Percentiles rank a stretch among this genome's conserved stretches.
Evolutionary conservation across 1,140 invertebrate genomes (phyloP).

Genomic region (Euura lappo): DNA sequence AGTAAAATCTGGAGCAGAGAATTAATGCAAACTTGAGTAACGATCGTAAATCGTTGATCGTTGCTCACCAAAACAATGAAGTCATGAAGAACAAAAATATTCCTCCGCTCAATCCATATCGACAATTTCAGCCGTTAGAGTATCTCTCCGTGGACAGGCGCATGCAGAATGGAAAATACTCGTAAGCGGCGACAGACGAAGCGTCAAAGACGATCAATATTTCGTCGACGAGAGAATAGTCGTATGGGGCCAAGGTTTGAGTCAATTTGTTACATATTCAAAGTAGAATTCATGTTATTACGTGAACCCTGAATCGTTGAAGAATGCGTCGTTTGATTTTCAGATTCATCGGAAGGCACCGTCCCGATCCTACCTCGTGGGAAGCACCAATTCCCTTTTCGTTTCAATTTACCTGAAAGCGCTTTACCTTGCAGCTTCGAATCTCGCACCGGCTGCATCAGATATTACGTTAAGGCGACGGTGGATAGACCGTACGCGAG

Average conservation of each 20-base stretch:
- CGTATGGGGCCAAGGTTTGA: constrained; percentile 80
- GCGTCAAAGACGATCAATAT: constrained; percentile 83
- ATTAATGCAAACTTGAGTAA: too few relatives aligned
- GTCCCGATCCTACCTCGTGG: constrained; percentile 80
- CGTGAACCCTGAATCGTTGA: background rate
- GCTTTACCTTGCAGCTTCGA: constrained; percentile 83
- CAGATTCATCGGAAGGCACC: constrained; percentile 70
- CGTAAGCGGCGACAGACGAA: constrained; percentile 76
- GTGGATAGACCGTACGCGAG: constrained; percentile 85
- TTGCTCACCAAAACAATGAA: too few relatives aligned
- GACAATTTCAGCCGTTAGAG: constrained; percentile 70
- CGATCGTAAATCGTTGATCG: too few relatives aligned
- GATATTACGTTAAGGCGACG: constrained; percentile 81
- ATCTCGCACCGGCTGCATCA: constrained; percentile 77
- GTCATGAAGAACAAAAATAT: too few relatives aligned
- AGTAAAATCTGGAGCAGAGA: too few relatives aligned
- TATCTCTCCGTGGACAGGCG: constrained; percentile 77
- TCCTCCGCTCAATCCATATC: background rate
- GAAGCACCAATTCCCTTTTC: constrained; percentile 78
- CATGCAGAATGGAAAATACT: constrained; percentile 86
- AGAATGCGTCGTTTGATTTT: constrained; percentile 14
- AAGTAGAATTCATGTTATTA: background rate
- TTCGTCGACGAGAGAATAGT: constrained; percentile 79
- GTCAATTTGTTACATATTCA: constrained; percentile 20
- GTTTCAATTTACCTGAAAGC: constrained; percentile 80